These are phyloP conservation scores for Drosophila nigricruria DNA, from an alignment of 2,888 invertebrate genomes.

Conservation along the genomic window DNA sequence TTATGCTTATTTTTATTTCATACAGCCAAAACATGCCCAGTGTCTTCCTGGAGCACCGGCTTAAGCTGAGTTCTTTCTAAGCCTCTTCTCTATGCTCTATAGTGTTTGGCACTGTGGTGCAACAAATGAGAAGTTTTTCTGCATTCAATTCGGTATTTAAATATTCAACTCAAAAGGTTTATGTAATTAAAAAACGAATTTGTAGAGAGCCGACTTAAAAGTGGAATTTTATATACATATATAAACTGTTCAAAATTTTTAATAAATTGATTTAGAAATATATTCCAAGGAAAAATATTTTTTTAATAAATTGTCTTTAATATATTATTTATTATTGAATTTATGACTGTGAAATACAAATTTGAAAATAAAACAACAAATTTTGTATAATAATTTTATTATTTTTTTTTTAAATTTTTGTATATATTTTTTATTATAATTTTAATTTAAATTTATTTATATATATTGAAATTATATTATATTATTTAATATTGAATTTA, in stretches of 20 bases:
- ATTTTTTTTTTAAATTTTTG: too few relatives aligned
- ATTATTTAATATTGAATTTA: too few relatives aligned
- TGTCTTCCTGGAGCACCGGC: slow-evolving; percentile 41
- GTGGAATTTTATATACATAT: background rate
- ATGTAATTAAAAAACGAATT: background rate
- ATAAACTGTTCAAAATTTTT: background rate
- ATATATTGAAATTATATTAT: too few relatives aligned
- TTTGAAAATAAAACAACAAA: too few relatives aligned
- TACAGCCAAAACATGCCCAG: slow-evolving; percentile 47
- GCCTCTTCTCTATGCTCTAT: slow-evolving; percentile 1
- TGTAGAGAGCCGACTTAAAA: background rate
- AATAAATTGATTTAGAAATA: background rate
- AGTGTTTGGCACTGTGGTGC: background rate
- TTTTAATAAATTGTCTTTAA: too few relatives aligned
- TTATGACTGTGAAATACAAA: too few relatives aligned
- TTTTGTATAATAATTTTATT: too few relatives aligned
- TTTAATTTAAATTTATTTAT: too few relatives aligned
- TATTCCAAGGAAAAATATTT: background rate
- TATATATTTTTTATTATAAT: too few relatives aligned
- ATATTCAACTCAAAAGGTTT: background rate
- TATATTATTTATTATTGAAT: too few relatives aligned
- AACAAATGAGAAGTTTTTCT: background rate
- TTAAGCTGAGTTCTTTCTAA: slow-evolving; percentile 31
- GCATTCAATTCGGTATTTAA: background rate
- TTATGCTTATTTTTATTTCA: slow-evolving; percentile 67